Conservation (phyloP, 2,113 vertebrate genomes). For the Melanerpes formicivorus region DNA sequence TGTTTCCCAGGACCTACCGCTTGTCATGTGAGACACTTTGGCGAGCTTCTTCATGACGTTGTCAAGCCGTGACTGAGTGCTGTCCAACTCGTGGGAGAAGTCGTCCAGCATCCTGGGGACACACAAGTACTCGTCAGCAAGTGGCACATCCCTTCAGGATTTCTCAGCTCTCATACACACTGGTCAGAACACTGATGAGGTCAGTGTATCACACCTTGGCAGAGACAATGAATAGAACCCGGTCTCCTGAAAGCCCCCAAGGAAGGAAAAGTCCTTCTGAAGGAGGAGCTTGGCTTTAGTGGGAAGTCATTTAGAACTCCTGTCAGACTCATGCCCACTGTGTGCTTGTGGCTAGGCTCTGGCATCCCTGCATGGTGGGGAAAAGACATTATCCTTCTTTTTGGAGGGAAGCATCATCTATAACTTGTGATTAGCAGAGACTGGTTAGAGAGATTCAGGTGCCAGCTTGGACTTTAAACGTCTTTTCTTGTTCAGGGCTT, state of each 20-base stretch:
- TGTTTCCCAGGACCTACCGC: constrained; percentile 80
- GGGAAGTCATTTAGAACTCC: background rate
- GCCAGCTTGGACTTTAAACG: background rate
- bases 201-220: background rate
- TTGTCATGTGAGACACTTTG: constrained; percentile 98
- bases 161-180: rapidly evolving
- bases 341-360: background rate
- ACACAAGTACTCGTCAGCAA: background rate
- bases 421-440: background rate
- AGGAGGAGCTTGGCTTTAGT: background rate
- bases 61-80: constrained; percentile 92
- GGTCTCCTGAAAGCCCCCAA: background rate
- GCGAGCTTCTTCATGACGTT: constrained; percentile 98
- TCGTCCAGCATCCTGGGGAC: constrained; percentile 92
- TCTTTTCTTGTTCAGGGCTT: background rate
- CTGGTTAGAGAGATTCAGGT: background rate
- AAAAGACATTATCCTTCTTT: background rate
- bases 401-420: background rate
- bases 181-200: background rate
- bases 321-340: background rate
- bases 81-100: constrained; percentile 94
- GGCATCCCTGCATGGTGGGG: background rate
- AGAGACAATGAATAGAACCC: rapidly evolving
- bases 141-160: rapidly evolving
- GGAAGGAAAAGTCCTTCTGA: background rate